Conservation (phyloP, 2,113 vertebrate genomes). For the Alouatta palliata region DNA sequence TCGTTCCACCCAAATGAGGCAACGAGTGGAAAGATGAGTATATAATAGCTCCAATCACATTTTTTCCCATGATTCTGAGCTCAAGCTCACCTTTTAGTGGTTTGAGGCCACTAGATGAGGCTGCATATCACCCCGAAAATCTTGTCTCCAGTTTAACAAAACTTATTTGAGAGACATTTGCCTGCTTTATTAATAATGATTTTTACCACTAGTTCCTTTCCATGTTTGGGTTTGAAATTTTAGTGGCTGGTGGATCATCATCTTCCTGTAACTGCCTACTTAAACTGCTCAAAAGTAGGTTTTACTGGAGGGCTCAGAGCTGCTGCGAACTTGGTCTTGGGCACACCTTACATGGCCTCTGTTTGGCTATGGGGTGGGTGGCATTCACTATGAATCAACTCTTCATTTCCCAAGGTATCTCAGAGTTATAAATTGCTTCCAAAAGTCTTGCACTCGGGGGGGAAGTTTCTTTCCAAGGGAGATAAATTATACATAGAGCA, state of each 20-base stretch:
- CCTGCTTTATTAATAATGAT: neutral
- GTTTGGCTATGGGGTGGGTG: neutral
- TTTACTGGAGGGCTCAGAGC: neutral
- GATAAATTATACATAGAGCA: neutral
- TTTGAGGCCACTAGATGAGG: neutral
- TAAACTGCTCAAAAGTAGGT: neutral
- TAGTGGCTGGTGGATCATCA: neutral
- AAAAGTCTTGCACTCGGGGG: neutral
- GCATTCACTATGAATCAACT: neutral
- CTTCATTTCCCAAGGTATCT: conserved; percentile 1
- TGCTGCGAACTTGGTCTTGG: neutral
- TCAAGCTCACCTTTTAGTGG: neutral
- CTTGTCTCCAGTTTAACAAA: neutral
- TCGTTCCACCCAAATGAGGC: neutral
- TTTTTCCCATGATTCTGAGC: neutral
- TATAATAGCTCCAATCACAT: neutral
- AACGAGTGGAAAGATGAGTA: neutral
- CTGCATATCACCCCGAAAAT: neutral
- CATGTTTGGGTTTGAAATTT: conserved; percentile 22
- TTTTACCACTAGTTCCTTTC: neutral
- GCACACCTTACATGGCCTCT: neutral
- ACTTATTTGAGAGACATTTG: neutral
- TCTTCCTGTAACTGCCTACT: neutral
- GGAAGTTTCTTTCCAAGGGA: neutral
- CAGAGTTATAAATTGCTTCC: neutral